Evolutionary conservation across 2,797 vertebrate genomes (phyloP).

Genomic region (Bucorvus abyssinicus): DNA sequence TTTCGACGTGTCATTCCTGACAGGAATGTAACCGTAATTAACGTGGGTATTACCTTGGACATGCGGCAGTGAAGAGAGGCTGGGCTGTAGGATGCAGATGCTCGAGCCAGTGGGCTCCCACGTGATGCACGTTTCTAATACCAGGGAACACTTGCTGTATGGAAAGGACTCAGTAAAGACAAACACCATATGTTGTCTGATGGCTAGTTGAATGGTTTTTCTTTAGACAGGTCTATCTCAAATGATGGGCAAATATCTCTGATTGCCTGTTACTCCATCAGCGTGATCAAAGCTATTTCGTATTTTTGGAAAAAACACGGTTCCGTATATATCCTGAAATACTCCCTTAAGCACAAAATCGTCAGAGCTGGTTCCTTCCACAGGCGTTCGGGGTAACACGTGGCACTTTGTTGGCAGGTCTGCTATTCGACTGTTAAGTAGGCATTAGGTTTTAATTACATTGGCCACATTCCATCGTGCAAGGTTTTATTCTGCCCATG

Average conservation of each 20-base stretch:
- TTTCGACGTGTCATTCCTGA: not conserved
- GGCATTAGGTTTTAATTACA: slow-evolving; percentile 40
- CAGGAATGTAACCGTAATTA: not conserved
- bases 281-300: not conserved
- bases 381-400: not conserved
- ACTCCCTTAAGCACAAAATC: not conserved
- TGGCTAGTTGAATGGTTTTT: not conserved
- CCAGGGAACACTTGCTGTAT: not conserved
- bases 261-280: not conserved
- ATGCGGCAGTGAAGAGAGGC: not conserved
- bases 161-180: not conserved
- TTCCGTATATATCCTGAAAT: not conserved
- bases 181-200: not conserved
- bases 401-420: slow-evolving; percentile 50
- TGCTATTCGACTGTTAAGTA: slow-evolving; percentile 2
- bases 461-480: slow-evolving; percentile 13
- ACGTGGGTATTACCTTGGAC: not conserved
- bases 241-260: not conserved
- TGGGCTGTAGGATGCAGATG: not conserved
- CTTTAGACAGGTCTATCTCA: not conserved
- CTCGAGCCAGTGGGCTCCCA: not conserved
- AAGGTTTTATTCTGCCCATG: not conserved
- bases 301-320: not conserved
- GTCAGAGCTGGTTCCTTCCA: not conserved
- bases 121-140: not conserved